Conservation (phyloP, 2,797 vertebrate genomes). For the Nasua narica region DNA sequence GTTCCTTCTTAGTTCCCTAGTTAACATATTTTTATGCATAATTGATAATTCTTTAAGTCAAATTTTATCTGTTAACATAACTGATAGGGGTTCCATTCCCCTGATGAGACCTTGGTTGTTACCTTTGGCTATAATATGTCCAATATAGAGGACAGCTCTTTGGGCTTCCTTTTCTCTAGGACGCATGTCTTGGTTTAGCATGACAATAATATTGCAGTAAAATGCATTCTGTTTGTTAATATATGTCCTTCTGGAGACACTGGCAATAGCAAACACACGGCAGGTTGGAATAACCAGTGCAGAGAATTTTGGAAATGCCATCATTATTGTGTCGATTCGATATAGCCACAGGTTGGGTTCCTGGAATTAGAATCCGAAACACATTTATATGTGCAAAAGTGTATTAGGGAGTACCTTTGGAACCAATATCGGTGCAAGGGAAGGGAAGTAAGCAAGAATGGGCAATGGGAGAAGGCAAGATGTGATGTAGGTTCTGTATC, state of each 20-base stretch:
- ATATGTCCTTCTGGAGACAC: neutral
- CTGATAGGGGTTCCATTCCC: neutral
- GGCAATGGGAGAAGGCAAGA: neutral
- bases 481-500: rapidly evolving
- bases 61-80: neutral
- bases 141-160: neutral
- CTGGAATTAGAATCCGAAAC: neutral
- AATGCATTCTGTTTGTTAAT: neutral
- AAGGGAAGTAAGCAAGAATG: neutral
- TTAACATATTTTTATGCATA: neutral
- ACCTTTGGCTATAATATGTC: neutral
- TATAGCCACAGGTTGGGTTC: too few species aligned
- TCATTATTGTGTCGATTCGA: neutral
- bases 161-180: neutral
- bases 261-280: neutral
- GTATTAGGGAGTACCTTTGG: too few species aligned
- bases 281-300: neutral
- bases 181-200: neutral
- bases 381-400: neutral
- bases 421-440: neutral
- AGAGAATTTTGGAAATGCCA: neutral
- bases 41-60: neutral
- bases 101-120: neutral
- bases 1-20: neutral
- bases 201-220: neutral